A percentile compares a stretch with the other conserved stretches of the same genome.
Conservation (phyloP, 1,140 invertebrate species). For the Stenopsyche tienmushanensis region DNA sequence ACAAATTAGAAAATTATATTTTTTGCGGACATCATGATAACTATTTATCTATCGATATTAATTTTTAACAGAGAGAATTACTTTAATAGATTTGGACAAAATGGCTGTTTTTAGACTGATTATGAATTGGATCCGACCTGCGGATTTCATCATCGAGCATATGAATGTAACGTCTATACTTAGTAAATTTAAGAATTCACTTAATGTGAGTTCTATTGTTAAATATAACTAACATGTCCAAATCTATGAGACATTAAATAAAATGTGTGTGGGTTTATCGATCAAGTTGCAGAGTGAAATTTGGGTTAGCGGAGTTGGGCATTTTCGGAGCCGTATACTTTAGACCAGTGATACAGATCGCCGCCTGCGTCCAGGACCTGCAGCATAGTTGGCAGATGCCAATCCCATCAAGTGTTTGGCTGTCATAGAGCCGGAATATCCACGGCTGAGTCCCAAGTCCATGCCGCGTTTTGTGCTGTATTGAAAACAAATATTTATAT, state of each 20-base stretch:
- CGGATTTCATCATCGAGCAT: slow-evolving; percentile 5
- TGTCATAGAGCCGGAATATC: slow-evolving; percentile 84
- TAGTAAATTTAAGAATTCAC: background rate
- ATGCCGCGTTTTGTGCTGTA: slow-evolving; percentile 76
- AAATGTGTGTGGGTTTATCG: background rate
- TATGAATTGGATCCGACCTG: slow-evolving; percentile 1
- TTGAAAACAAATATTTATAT: background rate
- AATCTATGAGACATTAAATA: background rate
- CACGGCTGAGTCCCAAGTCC: slow-evolving; percentile 79
- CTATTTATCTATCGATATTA: too few species aligned
- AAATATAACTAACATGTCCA: background rate
- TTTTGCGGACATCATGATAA: too few species aligned
- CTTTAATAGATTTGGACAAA: too few species aligned
- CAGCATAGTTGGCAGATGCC: slow-evolving; percentile 82
- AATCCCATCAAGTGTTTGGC: slow-evolving; percentile 88
- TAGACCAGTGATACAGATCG: slow-evolving; percentile 59
- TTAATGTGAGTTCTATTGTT: background rate
- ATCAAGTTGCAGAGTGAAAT: background rate
- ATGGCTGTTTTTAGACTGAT: too few species aligned
- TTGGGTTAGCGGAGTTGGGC: slow-evolving; percentile 13
- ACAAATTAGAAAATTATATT: too few species aligned
- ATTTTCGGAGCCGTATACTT: slow-evolving; percentile 6
- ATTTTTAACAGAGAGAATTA: too few species aligned
- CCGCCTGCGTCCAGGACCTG: slow-evolving; percentile 80
- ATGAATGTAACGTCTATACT: background rate